These are phyloP conservation scores for Sebastes flavidus DNA, from an alignment of 2,797 vertebrate genomes.

Conservation along the genomic window DNA sequence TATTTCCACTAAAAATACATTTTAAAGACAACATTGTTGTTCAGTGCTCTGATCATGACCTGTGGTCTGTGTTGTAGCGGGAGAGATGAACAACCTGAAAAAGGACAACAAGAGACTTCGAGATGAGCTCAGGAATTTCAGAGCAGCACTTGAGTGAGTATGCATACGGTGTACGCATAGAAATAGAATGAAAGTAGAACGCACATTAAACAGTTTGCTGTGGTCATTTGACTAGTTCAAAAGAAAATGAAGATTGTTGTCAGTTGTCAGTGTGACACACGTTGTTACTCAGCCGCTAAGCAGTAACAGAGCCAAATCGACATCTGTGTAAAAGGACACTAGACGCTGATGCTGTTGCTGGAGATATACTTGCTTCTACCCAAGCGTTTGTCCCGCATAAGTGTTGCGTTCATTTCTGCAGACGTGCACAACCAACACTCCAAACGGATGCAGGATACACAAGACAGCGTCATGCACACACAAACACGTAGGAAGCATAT, in stretches of 20 bases:
- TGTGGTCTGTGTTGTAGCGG: slow-evolving; percentile 75
- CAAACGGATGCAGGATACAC: neutral
- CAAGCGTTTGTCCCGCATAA: no score
- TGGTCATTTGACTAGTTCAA: neutral
- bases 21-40: neutral
- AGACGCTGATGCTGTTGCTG: neutral
- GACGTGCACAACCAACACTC: neutral
- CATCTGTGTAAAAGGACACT: neutral
- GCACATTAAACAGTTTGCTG: neutral
- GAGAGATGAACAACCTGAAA: slow-evolving; percentile 86
- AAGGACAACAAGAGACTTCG: slow-evolving; percentile 88
- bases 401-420: no score
- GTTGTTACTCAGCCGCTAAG: neutral
- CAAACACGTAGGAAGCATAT: neutral
- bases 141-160: slow-evolving; percentile 82
- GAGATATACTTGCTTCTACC: neutral
- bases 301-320: neutral
- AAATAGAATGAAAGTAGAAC: neutral
- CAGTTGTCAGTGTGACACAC: neutral
- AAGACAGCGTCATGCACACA: neutral
- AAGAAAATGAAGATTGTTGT: neutral
- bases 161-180: no score
- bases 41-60: neutral
- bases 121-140: slow-evolving; percentile 86
- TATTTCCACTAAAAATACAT: neutral